Base-by-base conservation (phyloP, 2,113 vertebrate genomes). In the Silurus meridionalis region DNA sequence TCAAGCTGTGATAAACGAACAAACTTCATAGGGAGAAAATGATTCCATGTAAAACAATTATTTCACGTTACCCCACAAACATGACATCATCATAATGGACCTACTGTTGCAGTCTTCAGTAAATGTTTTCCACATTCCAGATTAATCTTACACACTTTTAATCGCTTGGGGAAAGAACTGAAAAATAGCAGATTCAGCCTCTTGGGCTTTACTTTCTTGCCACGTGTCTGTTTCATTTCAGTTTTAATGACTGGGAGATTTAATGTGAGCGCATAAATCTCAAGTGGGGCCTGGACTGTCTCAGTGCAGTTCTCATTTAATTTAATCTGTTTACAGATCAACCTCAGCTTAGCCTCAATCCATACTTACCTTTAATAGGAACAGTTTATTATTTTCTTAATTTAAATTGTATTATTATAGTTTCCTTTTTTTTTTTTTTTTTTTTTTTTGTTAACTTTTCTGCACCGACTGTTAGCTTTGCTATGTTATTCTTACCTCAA, bases 311-410 rank as follows among this genome's bases (percentile, higher is more conserved):
- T 55, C 19, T 64, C 63, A 85, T 82, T 64, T 19, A 63, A 25
- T 69, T 25, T 71, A 72, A 86, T 83, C 80, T 63, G 71, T 46
- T 88, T 88, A 50, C 52, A 82, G 28, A 61, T 72, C 25, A 19
- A 19, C 25, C 5, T 57, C 21, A 57, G 69, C 69, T 66, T 21
- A 50, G 9, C 23, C 19, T 50, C 17, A n/a, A 7, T 25, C n/a
- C 23, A 23, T 0, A 67, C 50, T 55, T 28, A 1, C 23, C 13
- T 57, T 55, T 28, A 53, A 28, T 25, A n/a, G 52, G 5, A 82
- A 0, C 4, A 11, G 1, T 28, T 2, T 81, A 21, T 61, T 64
- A n/a, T n/a, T 64, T 8, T 37, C 28, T 37, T 37, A 37, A 37
- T 37, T 37, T 37, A 37, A 37, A 37, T 37, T 37, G n/a, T n/a